Percentiles rank a stretch among this genome's conserved stretches.
Evolutionary conservation across 35 echinoderm and acorn worm species (phyloP).

Genomic region (Strongylocentrotus purpuratus): DNA sequence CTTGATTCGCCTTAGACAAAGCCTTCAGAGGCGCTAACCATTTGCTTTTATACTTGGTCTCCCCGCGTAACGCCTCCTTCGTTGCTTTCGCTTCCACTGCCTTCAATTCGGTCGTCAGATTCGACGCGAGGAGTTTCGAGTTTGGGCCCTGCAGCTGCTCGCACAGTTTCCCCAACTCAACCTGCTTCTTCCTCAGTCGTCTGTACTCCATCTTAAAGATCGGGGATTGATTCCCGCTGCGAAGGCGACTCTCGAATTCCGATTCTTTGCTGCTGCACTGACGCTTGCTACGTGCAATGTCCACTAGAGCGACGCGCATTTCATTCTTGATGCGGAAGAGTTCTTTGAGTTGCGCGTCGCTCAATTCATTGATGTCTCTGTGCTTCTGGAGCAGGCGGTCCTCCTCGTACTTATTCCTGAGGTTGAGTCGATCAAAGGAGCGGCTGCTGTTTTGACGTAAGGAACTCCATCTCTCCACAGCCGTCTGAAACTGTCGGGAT

Average conservation of each 20-base stretch:
- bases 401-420: slow-evolving; percentile 69
- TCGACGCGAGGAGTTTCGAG: slow-evolving; percentile 60
- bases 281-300: slow-evolving; percentile 61
- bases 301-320: slow-evolving; percentile 69
- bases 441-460: slow-evolving; percentile 38
- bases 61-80: background rate
- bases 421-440: slow-evolving; percentile 58
- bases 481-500: slow-evolving; percentile 45
- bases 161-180: slow-evolving; percentile 56
- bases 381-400: slow-evolving; percentile 52
- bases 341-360: slow-evolving; percentile 54
- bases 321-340: slow-evolving; percentile 74
- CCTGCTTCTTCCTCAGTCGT: slow-evolving; percentile 55
- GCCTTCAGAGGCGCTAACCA: background rate
- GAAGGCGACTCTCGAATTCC: slow-evolving; percentile 68
- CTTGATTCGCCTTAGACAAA: background rate
- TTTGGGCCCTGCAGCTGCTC: slow-evolving; percentile 68
- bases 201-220: slow-evolving; percentile 69
- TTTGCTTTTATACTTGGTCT: background rate
- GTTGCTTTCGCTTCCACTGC: slow-evolving; percentile 55
- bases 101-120: slow-evolving; percentile 69
- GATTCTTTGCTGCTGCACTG: slow-evolving; percentile 55
- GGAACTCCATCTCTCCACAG: slow-evolving; percentile 57
- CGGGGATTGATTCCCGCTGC: slow-evolving; percentile 59
- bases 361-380: slow-evolving; percentile 43